Evolutionary conservation across 2,888 invertebrate genomes (phyloP), one percentile per base, ranked within the genome.

Genomic region (Cryptophagus acutangulus): DNA sequence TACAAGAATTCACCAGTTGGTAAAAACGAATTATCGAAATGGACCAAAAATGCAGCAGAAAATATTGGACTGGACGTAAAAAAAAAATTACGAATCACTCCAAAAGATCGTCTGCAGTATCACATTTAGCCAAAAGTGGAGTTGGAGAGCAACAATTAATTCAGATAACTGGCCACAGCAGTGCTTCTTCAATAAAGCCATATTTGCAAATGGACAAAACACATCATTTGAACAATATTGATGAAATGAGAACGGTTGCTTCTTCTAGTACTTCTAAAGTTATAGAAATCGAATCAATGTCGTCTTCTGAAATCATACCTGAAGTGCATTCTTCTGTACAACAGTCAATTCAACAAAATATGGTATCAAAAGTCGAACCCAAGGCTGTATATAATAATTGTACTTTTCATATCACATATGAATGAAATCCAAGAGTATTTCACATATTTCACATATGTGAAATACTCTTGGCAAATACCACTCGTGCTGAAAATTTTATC

Each of bases 141-240:
- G 31, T 40, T 12, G 17, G 16, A 18, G 26, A 40, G 14, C 18
- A 38, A 33, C 36, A 40, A 40, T 38, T 40, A 33, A 40, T 40
- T 10, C 36, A 40, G 25, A 40, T 40, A 28, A 40, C 41, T 20
- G 41, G 41, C 17, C 39, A 40, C 25, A 40, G 38, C 39, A 40
- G 28, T 40, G 38, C 41, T 18, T 17, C 17, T 37, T 40, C 40
- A 12, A 30, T 37, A 33, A 30, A 37, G 33, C 37, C 16, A 34
- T 37, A 37, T 37, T 17, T 37, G 29, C 28, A 37, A 13, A 33
- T 37, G 29, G 17, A 40, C 10, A 9, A 9, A 4, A 14, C 36
- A 3, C 36, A 38, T 8, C 13, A 40, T 24, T n/a, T 20, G 24
- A 35, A 35, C 17, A 35, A 20, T 18, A 10, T 35, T 20, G 24